Evolutionary conservation across 2,888 invertebrate species (phyloP).

Genomic region (Tachina fera): DNA sequence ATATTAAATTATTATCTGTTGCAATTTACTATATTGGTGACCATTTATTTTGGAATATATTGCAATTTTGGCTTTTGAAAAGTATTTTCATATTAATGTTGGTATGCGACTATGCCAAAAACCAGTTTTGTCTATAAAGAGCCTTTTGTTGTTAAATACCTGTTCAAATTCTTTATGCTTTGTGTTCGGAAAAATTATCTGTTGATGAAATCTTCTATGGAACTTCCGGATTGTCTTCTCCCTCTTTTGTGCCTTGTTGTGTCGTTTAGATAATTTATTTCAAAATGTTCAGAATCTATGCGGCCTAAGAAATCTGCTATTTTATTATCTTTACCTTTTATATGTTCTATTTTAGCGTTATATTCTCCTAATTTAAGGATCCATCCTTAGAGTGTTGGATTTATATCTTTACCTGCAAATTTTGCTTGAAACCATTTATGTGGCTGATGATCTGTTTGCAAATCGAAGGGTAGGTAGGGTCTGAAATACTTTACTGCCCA

Average conservation of each 20-base stretch:
- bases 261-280: conserved; percentile 27
- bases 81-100: conserved; percentile 18
- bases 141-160: conserved; percentile 9
- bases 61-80: conserved; percentile 8
- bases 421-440: conserved; percentile 60
- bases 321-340: conserved; percentile 28
- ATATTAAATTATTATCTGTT: conserved; percentile 5
- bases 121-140: conserved; percentile 11
- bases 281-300: conserved; percentile 9
- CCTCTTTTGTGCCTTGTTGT: neutral
- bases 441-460: conserved; percentile 68
- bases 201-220: conserved; percentile 32
- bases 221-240: conserved; percentile 1
- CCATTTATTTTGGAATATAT: conserved; percentile 9
- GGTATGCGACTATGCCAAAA: neutral
- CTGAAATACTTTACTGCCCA: conserved; percentile 68
- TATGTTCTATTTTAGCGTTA: conserved; percentile 16
- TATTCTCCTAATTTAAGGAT: conserved; percentile 25
- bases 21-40: conserved; percentile 19
- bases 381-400: conserved; percentile 44
- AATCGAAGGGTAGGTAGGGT: conserved; percentile 65
- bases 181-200: conserved; percentile 37
- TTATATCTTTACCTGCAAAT: conserved; percentile 57
- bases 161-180: conserved; percentile 29
- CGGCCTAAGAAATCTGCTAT: conserved; percentile 35